Percentiles rank a stretch among this genome's conserved stretches.
Conservation (phyloP, 2,888 invertebrate genomes). For the Anagyrus pseudococci region DNA sequence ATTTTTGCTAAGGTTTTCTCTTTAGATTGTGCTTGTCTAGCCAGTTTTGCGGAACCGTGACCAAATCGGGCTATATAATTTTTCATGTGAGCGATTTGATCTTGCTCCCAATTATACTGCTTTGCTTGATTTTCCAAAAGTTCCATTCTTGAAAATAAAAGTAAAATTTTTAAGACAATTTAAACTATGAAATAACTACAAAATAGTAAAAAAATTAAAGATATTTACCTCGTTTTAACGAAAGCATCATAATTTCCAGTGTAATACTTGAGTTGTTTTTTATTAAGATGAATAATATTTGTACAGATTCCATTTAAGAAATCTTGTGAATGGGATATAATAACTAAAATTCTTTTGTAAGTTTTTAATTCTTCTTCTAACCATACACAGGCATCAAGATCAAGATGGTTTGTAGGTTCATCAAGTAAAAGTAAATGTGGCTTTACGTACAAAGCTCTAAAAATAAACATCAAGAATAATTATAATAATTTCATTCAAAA, state of each 20-base stretch:
- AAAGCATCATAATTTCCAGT: constrained; percentile 98
- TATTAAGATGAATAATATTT: constrained; percentile 95
- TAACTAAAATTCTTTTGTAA: constrained; percentile 94
- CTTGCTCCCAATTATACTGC: constrained; percentile 99
- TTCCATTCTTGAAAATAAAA: constrained; percentile 71
- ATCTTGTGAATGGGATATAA: constrained; percentile 99
- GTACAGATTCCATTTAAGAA: constrained; percentile 97
- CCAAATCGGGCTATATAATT: constrained; percentile 99
- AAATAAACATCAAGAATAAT: constrained; percentile 49
- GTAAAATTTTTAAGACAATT: background rate
- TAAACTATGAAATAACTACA: background rate
- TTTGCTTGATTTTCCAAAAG: constrained; percentile 98
- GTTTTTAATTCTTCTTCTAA: constrained; percentile 96
- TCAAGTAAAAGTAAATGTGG: constrained; percentile 95
- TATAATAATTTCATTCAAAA: constrained; percentile 7
- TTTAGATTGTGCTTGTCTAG: constrained; percentile 98
- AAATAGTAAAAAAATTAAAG: background rate
- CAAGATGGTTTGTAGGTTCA: constrained; percentile 99
- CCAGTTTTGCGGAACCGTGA: constrained; percentile 98
- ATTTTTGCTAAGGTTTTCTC: constrained; percentile 99
- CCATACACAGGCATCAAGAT: constrained; percentile 99
- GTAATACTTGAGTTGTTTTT: constrained; percentile 92
- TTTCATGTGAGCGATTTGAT: constrained; percentile 99
- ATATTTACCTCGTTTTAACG: constrained; percentile 73
- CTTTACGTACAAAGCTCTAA: constrained; percentile 92